These are phyloP conservation scores for Spea bombifrons DNA, from an alignment of 2,113 vertebrate genomes.

Conservation along the genomic window DNA sequence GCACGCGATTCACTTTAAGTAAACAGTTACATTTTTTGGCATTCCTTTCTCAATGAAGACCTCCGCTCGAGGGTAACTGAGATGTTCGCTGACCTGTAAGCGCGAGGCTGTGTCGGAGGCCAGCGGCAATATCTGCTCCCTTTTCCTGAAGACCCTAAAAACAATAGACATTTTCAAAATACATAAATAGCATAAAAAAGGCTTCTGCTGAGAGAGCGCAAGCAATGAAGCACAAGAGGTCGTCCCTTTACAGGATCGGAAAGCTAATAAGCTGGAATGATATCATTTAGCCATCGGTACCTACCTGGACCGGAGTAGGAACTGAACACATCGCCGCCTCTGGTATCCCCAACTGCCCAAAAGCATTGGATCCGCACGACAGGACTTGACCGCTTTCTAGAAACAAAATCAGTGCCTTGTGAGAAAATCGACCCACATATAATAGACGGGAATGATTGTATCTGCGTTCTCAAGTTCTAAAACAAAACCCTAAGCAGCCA, in stretches of 20 bases:
- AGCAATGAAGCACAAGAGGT: too few relatives aligned
- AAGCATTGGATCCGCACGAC: conserved; percentile 86
- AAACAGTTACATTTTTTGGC: too few relatives aligned
- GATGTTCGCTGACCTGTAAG: conserved; percentile 70
- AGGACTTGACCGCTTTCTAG: conserved; percentile 74
- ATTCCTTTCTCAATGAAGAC: too few relatives aligned
- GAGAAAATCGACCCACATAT: background rate
- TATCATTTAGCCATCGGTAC: background rate
- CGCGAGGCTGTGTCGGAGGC: conserved; percentile 84
- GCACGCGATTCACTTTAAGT: background rate
- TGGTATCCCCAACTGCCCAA: conserved; percentile 83
- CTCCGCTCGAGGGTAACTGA: background rate
- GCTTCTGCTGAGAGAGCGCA: background rate
- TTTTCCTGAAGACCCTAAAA: conserved; percentile 72
- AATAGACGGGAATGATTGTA: too few relatives aligned
- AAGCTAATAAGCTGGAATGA: too few relatives aligned
- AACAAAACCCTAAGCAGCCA: too few relatives aligned
- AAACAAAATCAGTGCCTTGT: conserved; percentile 43
- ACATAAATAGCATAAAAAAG: background rate
- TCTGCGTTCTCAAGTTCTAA: too few relatives aligned
- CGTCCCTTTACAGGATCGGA: too few relatives aligned
- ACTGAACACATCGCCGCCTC: conserved; percentile 59
- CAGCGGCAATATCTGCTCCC: conserved; percentile 76
- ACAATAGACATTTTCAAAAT: background rate
- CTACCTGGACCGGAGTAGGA: conserved; percentile 74